Base-by-base conservation (phyloP, 2,888 invertebrate genomes). In the Sussaba pulchella region DNA sequence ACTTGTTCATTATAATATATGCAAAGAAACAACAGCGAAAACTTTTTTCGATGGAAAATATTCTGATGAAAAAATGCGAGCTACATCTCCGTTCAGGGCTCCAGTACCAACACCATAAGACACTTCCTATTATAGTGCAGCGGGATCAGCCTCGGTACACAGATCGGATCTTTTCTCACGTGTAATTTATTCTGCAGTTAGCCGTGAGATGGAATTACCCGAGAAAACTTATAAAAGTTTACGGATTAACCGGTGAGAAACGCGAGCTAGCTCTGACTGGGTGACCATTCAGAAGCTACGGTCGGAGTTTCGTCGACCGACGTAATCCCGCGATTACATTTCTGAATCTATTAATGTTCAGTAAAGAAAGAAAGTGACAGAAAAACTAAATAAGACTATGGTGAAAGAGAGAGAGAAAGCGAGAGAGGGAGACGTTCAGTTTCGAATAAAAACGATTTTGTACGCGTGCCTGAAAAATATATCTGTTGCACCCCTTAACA, bases 291-390 rank as follows among this genome's bases (percentile, higher is more conserved):
- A 69, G 69, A 78, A 54, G 67, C 73, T 39, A 41, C 45, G 69
- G 45, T 12, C 66, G 43, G 43, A 45, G 45, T 71, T 17, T 36
- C 50, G 17, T 52, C 39, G 63, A 78, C 59, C 54, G 45, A 43
- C 50, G 73, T 79, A 79, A 82, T 82, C 72, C 75, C 47, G 82
- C 72, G 82, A 82, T 82, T 79, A 82, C 79, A 79, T 82, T 82
- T 79, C 76, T 77, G 73, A 82, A 82, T 82, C 70, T 82, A 79
- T 82, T 76, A 79, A 75, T 59, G 39, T 73, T 70, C 69, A 76
- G 70, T 74, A 64, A 66, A 52, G 70, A 70, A 63, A 41, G 54
- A 76, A 31, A 59, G 39, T 21, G 59, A 9, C 54, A 52, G 17
- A 21, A 31, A 36, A 39, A 45, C n/a, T n/a, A n/a, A n/a, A n/a